Percentiles rank a stretch among this genome's conserved stretches.
Conservation (phyloP, 2,888 invertebrate genomes). For the Heliconius ethilla region DNA sequence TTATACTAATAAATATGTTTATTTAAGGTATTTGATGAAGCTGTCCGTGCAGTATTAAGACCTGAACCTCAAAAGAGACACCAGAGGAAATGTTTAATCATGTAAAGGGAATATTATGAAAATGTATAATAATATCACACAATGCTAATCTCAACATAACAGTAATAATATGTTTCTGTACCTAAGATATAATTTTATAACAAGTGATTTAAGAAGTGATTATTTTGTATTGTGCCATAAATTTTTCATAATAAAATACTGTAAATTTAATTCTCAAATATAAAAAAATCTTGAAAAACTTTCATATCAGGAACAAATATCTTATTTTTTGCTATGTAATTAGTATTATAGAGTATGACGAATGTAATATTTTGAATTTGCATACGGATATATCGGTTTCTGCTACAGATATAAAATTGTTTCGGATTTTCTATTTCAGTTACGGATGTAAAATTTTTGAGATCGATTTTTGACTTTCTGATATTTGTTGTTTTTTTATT, state of each 20-base stretch:
- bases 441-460: too few relatives aligned
- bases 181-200: constrained; percentile 48
- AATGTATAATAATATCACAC: constrained; percentile 53
- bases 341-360: not conserved
- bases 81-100: constrained; percentile 93
- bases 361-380: too few relatives aligned
- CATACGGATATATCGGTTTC: too few relatives aligned
- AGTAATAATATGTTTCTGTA: constrained; percentile 81
- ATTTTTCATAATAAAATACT: constrained; percentile 38
- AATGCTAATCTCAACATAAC: constrained; percentile 69
- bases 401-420: too few relatives aligned
- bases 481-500: too few relatives aligned
- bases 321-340: not conserved
- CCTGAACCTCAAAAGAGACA: constrained; percentile 98
- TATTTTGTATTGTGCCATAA: constrained; percentile 56
- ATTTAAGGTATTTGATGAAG: constrained; percentile 97
- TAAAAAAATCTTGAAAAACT: not conserved
- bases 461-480: too few relatives aligned
- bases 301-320: too few relatives aligned
- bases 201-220: constrained; percentile 13
- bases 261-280: not conserved
- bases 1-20: not conserved
- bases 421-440: too few relatives aligned
- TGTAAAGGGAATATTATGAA: constrained; percentile 81
- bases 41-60: constrained; percentile 97